Conservation (phyloP, 2,797 vertebrate genomes). For the Megaceryle alcyon region DNA sequence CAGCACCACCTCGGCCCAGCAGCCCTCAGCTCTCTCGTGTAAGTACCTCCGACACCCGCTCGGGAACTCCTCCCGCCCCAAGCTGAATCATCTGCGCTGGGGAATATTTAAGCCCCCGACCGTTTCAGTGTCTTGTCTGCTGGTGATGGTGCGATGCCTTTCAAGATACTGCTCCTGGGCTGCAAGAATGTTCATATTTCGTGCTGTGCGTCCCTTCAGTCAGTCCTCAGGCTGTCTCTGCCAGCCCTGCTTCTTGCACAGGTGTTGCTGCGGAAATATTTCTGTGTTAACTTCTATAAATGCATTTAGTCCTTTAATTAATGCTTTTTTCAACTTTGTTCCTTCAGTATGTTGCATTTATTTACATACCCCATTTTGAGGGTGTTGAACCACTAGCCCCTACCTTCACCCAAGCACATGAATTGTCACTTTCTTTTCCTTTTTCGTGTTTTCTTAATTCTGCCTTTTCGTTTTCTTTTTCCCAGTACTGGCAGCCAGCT, state of each 20-base stretch:
- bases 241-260: not conserved
- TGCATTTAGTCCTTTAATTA: not conserved
- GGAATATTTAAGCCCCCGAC: not conserved
- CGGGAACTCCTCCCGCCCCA: not conserved
- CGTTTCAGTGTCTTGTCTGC: not conserved
- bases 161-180: not conserved
- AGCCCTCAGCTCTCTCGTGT: constrained; percentile 97
- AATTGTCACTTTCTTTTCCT: not conserved
- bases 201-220: not conserved
- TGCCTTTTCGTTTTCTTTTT: not conserved
- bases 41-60: constrained; percentile 76
- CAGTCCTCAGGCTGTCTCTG: not conserved
- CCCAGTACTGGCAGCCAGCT: constrained; percentile 93
- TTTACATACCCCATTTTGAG: not conserved
- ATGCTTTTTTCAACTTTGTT: not conserved
- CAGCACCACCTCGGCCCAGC: constrained; percentile 96
- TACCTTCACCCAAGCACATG: fast-evolving
- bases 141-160: not conserved
- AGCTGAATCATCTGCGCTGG: constrained; percentile 3
- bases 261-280: not conserved
- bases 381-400: not conserved
- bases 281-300: not conserved
- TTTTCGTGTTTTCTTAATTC: not conserved
- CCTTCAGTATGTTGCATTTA: not conserved
- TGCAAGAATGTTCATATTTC: fast-evolving